phyloP scores from a whole-genome alignment of 2,888 invertebrate species.

The Eudasyphora cyanicolor region DNA sequence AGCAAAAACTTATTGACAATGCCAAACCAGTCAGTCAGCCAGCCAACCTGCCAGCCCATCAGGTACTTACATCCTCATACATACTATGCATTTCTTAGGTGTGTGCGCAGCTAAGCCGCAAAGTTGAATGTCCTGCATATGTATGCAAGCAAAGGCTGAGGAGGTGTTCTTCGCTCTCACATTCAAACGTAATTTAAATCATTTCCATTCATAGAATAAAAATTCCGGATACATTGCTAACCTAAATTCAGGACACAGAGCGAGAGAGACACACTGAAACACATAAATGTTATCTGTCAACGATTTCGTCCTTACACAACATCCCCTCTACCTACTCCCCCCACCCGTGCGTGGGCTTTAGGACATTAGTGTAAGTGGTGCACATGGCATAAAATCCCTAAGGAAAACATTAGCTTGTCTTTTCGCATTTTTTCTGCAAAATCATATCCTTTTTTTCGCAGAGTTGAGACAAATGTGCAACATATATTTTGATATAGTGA shows the following conservation, averaged over 20 bases:
- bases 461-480: neutral
- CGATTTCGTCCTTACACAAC: neutral
- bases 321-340: too few species aligned
- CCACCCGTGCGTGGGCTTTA: neutral
- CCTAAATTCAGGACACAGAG: slow-evolving; percentile 53
- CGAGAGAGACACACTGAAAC: neutral
- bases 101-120: neutral
- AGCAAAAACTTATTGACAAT: slow-evolving; percentile 14
- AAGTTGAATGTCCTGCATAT: slow-evolving; percentile 22
- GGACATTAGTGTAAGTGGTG: neutral
- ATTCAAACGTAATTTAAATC: slow-evolving; percentile 20
- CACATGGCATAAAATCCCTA: slow-evolving; percentile 40
- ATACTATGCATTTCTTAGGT: too few species aligned
- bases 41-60: neutral
- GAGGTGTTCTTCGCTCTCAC: slow-evolving; percentile 4
- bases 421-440: slow-evolving; percentile 32
- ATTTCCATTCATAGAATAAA: slow-evolving; percentile 19
- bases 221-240: slow-evolving; percentile 49
- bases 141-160: neutral
- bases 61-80: too few species aligned
- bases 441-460: slow-evolving; percentile 10
- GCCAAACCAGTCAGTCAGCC: neutral
- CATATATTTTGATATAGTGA: neutral
- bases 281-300: slow-evolving; percentile 9
- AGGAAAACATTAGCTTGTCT: slow-evolving; percentile 54